A percentile compares a stretch with the other conserved stretches of the same genome.
These are phyloP conservation scores for Deroplatys truncata DNA, from an alignment of 2,888 invertebrate species.

Conservation along the genomic window DNA sequence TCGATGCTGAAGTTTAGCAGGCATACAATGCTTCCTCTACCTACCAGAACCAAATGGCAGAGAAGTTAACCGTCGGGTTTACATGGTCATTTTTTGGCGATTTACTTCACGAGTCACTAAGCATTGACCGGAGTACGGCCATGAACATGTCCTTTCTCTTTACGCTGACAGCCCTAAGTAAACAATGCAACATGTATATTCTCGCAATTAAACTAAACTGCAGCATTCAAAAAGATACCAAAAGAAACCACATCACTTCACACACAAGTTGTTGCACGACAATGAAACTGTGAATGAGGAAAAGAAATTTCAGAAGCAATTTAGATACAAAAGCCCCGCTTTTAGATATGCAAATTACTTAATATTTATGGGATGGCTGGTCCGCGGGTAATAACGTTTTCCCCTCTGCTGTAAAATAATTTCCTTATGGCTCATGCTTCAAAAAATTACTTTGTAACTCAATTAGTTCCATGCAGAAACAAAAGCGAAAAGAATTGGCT, in stretches of 20 bases:
- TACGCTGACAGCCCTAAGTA: too few relatives aligned
- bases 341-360: not conserved
- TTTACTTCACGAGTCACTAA: too few relatives aligned
- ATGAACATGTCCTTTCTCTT: too few relatives aligned
- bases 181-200: too few relatives aligned
- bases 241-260: not conserved
- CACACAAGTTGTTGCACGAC: not conserved
- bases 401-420: not conserved
- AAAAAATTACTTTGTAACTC: not conserved
- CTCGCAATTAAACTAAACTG: too few relatives aligned
- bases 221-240: not conserved
- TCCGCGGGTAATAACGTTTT: not conserved
- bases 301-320: not conserved
- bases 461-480: not conserved
- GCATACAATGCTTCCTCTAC: too few relatives aligned
- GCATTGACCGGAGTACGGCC: too few relatives aligned
- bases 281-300: not conserved
- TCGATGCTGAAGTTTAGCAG: too few relatives aligned
- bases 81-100: too few relatives aligned
- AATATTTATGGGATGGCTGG: not conserved
- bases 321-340: not conserved
- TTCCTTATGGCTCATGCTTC: not conserved
- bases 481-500: not conserved
- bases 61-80: too few relatives aligned
- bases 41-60: too few relatives aligned